Percentiles rank a stretch among this genome's conserved stretches.
Evolutionary conservation across 2,113 vertebrate genomes (phyloP).

Genomic region (Labrus mixtus): DNA sequence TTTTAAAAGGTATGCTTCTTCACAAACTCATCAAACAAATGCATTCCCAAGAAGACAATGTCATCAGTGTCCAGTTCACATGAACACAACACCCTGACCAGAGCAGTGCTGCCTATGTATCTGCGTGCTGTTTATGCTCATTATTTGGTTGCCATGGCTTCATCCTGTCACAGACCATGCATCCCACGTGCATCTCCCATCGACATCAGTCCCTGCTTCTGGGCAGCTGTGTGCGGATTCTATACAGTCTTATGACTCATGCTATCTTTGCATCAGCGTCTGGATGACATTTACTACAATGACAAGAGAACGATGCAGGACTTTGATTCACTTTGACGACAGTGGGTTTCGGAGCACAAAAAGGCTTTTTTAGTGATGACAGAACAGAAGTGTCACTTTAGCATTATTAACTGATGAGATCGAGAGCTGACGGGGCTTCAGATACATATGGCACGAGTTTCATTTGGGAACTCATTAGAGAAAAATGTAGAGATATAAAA

Average conservation of each 20-base stretch:
- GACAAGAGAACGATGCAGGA: constrained; percentile 3
- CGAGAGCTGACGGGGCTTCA: not conserved
- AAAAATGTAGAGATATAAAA: no score
- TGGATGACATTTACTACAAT: not conserved
- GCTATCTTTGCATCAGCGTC: constrained; percentile 19
- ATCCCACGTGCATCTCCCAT: constrained; percentile 7
- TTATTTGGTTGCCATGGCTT: constrained; percentile 68
- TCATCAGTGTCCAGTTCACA: not conserved
- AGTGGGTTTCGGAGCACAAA: not conserved
- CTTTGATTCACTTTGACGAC: constrained; percentile 8
- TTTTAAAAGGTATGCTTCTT: not conserved
- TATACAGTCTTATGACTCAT: constrained; percentile 39
- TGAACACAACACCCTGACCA: not conserved
- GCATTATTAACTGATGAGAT: not conserved
- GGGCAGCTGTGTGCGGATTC: constrained; percentile 20
- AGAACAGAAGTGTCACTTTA: constrained; percentile 16
- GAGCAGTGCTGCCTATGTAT: not conserved
- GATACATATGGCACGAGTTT: not conserved
- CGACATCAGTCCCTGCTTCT: constrained; percentile 27
- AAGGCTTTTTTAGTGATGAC: constrained; percentile 10
- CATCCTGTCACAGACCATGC: constrained; percentile 32
- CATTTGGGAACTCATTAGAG: not conserved
- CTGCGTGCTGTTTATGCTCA: constrained; percentile 33
- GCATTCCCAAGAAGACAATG: not conserved
- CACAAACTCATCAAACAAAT: not conserved